A percentile compares a stretch with the other conserved stretches of the same genome.
These are phyloP conservation scores for Arctia plantaginis DNA, from an alignment of 2,888 invertebrate genomes.

Conservation along the genomic window DNA sequence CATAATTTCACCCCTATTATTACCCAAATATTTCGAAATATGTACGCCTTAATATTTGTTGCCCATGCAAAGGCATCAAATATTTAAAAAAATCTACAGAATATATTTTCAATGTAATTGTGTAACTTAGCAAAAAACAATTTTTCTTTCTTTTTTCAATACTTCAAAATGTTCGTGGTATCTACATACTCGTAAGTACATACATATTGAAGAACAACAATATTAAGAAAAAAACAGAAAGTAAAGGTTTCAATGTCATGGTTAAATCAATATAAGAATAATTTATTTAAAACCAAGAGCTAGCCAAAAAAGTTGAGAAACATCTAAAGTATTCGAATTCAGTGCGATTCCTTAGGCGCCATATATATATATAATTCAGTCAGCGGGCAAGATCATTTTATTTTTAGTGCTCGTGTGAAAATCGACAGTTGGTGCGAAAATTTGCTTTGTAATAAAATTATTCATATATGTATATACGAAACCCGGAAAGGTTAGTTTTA, in stretches of 20 bases:
- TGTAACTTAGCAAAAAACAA: too few relatives aligned
- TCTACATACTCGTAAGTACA: too few relatives aligned
- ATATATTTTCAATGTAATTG: too few relatives aligned
- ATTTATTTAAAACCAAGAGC: not conserved
- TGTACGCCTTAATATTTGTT: too few relatives aligned
- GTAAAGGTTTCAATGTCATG: not conserved
- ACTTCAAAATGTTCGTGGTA: too few relatives aligned
- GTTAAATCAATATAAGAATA: not conserved
- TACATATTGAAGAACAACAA: too few relatives aligned
- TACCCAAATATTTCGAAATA: too few relatives aligned
- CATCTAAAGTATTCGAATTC: not conserved
- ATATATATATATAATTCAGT: not conserved
- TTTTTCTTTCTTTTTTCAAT: too few relatives aligned
- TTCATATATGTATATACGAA: not conserved
- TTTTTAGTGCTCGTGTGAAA: not conserved
- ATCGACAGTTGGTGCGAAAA: not conserved
- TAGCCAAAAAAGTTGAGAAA: not conserved
- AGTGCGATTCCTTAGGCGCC: not conserved
- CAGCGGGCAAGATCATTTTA: not conserved
- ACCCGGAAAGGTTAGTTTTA: not conserved
- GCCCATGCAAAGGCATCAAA: too few relatives aligned
- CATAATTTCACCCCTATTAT: too few relatives aligned
- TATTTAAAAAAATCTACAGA: too few relatives aligned
- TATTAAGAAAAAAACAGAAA: too few relatives aligned
- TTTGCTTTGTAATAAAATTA: not conserved